Base-by-base conservation (phyloP, 2,113 vertebrate species). In the Eulacestoma nigropectus region DNA sequence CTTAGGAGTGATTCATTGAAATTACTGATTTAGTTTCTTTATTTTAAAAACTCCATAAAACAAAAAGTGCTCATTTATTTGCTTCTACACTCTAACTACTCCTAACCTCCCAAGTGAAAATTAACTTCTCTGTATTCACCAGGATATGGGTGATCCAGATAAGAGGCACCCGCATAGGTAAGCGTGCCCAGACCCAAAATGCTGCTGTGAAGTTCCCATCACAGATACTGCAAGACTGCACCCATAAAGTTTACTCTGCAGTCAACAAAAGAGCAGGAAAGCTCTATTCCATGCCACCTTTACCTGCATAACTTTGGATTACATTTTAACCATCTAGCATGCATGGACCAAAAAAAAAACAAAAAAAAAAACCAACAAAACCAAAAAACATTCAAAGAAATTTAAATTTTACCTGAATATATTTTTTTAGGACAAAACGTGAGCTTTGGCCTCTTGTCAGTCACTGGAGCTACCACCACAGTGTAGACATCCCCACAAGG, bases 401-500 rank as follows among this genome's bases (percentile, higher is more conserved):
- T n/a, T 46, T 56, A 63, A 74, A 10, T 55, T 84, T 96, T 98
- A 99, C 99, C 99, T 96, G 98, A 99, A 97, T 99, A 99, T 73
- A 98, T 98, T 96, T 98, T 99, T 72, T 97, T 97, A 7, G 98
- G 98, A 85, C 99, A 99, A 97, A 99, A 99, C 7, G 85, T 96
- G 67, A 98, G 96, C 96, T 98, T 98, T 30, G 39, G 32, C 70
- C 98, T 98, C 9, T 97, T 95, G 9, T 88, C 85, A 23, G 93
- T 96, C 77, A 98, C 75, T 5, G 99, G 99, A 46, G 98, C 98
- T 6, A 98, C 98, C 72, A 98, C 96, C 25, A 99, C 98, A 1
- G 96, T 98, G 90, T 99, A 99, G 27, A 99, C 98, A 9, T 99
- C 98, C 22, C 99, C 99, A 60, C 99, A 99, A 16, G 97, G 97